These are phyloP conservation scores for Sylvicapra grimmia DNA, from an alignment of 2,113 vertebrate genomes.

Conservation along the genomic window DNA sequence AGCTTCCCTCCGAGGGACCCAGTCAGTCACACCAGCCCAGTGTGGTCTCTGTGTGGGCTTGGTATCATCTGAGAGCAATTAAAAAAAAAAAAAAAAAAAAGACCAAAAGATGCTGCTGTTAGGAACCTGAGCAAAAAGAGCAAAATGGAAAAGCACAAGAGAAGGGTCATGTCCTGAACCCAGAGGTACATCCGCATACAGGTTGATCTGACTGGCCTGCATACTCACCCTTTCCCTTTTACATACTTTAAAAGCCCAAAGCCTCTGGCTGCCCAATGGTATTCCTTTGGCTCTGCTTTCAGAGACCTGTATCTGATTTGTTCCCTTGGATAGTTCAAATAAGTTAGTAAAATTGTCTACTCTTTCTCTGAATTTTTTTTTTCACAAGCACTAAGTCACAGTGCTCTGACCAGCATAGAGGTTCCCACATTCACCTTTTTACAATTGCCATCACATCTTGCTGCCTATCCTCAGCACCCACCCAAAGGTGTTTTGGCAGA, in stretches of 20 bases:
- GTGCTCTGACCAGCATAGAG: background rate
- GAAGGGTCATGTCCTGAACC: background rate
- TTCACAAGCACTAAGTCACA: background rate
- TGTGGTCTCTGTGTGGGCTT: background rate
- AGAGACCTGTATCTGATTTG: background rate
- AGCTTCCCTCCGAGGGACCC: background rate
- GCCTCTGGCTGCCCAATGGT: background rate
- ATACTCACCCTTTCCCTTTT: background rate
- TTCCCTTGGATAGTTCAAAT: background rate
- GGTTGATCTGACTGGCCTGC: background rate
- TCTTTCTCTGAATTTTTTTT: background rate
- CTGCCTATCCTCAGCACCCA: background rate
- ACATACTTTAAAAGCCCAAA: background rate
- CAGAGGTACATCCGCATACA: background rate
- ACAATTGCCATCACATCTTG: background rate
- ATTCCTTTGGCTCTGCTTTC: background rate
- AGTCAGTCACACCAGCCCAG: background rate
- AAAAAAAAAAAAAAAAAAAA: background rate
- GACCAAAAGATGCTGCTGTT: background rate
- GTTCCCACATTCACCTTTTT: background rate
- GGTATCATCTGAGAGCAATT: background rate
- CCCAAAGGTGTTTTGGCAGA: background rate
- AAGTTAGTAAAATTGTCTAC: background rate
- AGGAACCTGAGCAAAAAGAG: background rate
- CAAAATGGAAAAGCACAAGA: background rate